These are phyloP conservation scores for Ariolimax columbianus DNA, from an alignment of 2,888 invertebrate species.

Conservation along the genomic window DNA sequence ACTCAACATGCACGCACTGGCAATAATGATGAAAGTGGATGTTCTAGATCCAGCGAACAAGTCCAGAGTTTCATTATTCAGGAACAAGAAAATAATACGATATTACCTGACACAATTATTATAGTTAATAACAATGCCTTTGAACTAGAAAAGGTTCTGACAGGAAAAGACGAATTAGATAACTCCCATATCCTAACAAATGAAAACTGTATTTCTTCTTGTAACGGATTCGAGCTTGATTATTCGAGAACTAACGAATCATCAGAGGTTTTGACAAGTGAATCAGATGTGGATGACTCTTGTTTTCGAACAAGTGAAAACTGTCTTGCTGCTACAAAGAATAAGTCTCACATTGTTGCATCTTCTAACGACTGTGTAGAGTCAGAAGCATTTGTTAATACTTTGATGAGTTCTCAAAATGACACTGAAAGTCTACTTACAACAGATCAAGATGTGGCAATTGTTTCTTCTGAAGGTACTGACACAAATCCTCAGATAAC, in stretches of 20 bases:
- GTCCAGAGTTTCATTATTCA: not conserved
- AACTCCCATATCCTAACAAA: not conserved
- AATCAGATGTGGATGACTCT: no score
- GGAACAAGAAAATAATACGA: not conserved
- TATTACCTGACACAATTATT: not conserved
- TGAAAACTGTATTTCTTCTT: not conserved
- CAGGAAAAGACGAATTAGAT: not conserved
- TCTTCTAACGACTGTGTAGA: no score
- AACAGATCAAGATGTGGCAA: not conserved
- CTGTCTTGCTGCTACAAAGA: not conserved
- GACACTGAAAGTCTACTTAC: no score
- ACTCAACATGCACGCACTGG: not conserved
- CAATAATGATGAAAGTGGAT: not conserved
- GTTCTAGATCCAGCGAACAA: not conserved
- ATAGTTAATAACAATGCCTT: not conserved
- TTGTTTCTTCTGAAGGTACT: not conserved
- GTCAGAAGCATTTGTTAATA: not conserved
- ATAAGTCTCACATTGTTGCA: not conserved
- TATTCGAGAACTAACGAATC: not conserved
- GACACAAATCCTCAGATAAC: no score
- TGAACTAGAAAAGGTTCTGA: not conserved
- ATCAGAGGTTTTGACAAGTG: not conserved
- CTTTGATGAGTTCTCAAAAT: not conserved
- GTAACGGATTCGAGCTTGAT: not conserved
- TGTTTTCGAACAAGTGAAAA: not conserved